Conservation (phyloP, 2,113 vertebrate genomes). For the Sorex fumeus region DNA sequence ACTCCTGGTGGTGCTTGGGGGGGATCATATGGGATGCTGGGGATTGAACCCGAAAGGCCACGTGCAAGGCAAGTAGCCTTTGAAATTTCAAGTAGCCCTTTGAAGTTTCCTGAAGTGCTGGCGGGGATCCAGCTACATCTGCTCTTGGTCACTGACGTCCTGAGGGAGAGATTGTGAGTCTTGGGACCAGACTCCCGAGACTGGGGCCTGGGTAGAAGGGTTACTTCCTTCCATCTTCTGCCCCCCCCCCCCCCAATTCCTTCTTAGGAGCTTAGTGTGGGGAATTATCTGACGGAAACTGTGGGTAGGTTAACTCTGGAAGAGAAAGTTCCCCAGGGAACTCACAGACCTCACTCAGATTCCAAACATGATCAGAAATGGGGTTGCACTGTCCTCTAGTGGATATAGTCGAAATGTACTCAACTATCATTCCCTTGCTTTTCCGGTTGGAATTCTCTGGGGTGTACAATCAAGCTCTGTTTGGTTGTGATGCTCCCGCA, state of each 20-base stretch:
- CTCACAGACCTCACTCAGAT: not conserved
- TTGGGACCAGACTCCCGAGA: not conserved
- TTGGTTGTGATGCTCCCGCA: too few species aligned
- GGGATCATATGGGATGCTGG: too few species aligned
- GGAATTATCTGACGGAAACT: not conserved
- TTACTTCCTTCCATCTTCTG: slow-evolving; percentile 8
- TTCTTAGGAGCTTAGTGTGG: slow-evolving; percentile 34
- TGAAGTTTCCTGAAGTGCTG: slow-evolving; percentile 17
- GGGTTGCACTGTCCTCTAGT: slow-evolving; percentile 67
- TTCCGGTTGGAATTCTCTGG: too few species aligned
- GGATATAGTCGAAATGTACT: slow-evolving; percentile 41
- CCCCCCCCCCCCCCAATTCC: slow-evolving; percentile 40
- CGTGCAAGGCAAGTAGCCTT: too few species aligned
- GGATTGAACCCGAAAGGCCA: too few species aligned
- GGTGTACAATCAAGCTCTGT: too few species aligned
- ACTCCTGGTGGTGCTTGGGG: too few species aligned
- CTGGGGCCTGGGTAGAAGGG: not conserved
- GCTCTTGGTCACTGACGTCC: not conserved
- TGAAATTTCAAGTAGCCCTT: not conserved
- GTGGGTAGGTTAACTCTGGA: not conserved
- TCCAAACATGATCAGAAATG: not conserved
- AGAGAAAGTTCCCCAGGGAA: slow-evolving; percentile 1
- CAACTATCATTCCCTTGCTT: too few species aligned
- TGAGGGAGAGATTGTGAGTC: not conserved
- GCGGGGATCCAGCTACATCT: not conserved